Evolutionary conservation across 2,888 invertebrate species (phyloP).

Genomic region (Myathropa florea): DNA sequence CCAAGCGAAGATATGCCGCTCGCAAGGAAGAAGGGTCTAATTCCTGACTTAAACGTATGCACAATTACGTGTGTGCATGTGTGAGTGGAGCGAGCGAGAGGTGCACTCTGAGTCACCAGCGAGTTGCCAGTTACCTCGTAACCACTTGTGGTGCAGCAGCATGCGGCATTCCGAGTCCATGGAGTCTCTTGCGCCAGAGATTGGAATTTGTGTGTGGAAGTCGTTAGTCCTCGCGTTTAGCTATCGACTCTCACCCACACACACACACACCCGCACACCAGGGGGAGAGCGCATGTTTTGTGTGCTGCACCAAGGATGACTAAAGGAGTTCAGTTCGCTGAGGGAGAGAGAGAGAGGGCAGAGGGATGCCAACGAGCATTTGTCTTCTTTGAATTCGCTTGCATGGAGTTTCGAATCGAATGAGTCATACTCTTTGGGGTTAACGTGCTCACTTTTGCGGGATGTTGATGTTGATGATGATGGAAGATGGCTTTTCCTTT

Average conservation of each 20-base stretch:
- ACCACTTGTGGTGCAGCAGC: conserved; percentile 66
- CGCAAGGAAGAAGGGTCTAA: conserved; percentile 52
- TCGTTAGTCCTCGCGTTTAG: conserved; percentile 34
- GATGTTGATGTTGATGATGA: conserved; percentile 38
- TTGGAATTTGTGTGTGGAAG: conserved; percentile 59
- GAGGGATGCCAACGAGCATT: conserved; percentile 59
- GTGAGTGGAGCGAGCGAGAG: conserved; percentile 1
- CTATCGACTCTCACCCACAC: conserved; percentile 15
- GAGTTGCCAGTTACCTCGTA: conserved; percentile 30
- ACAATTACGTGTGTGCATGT: conserved; percentile 44
- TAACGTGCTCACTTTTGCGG: conserved; percentile 61
- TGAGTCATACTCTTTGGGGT: conserved; percentile 69
- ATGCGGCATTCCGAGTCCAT: conserved; percentile 53
- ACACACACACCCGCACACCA: conserved; percentile 32
- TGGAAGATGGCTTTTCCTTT: conserved; percentile 44
- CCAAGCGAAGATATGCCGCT: conserved; percentile 55
- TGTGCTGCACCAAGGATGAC: conserved; percentile 47
- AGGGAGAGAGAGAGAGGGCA: no score
- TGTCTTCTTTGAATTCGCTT: conserved; percentile 47
- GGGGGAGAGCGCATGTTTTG: conserved; percentile 41
- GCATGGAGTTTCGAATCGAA: conserved; percentile 47
- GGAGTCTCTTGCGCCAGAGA: conserved; percentile 57
- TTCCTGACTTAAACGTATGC: conserved; percentile 60
- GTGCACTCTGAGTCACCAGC: conserved; percentile 61
- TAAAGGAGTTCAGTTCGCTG: conserved; percentile 57